Base-by-base conservation (phyloP, 30 jellyfish, hydroid and myxozoan species). In the Aurelia aurita region DNA sequence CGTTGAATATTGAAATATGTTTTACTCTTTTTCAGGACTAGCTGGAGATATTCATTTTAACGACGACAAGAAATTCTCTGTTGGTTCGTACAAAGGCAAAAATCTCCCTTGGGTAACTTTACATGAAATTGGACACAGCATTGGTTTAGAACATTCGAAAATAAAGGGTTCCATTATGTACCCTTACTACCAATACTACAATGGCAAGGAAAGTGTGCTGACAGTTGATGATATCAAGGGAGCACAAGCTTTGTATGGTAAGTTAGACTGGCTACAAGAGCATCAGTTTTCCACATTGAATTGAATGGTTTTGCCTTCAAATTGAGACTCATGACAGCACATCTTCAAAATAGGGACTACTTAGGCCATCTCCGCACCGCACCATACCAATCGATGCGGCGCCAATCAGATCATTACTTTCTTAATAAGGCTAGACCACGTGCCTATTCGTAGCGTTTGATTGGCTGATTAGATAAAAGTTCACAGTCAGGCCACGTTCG, bases 31-130 rank as follows among this genome's bases (percentile, higher is more conserved):
- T 64, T 20, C 74, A 80, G 97, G 97, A 5, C 49, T 81, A 58
- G 95, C 98, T 34, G 99, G 99, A 3, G 99, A 95, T 51, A 72
- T 89, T 10, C 99, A 95, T 72, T 95, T 95, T 70, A 97, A 95
- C 72, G 99, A 95, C 35, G 99, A 91, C 81, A 97, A 95, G 82
- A 23, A 49, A 14, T 95, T 95, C 64, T 69, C 97, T 9, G 77
- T 89, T 31, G 59, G 69, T 59, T 84, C 96, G 3, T 53, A 39
- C 74, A 55, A 80, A 39, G 99, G 99, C 47, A 95, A 89, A 49
- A 82, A 95, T 72, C 89, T 95, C 43, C 81, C 43, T 20, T 95
- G 99, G 99, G 90, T 95, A 9, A 87, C 97, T 8, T 82, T 95
- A 13, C 99, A 95, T 54, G 99, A 95, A 65, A 57, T 95, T 20